Percentiles rank a stretch among this genome's conserved stretches.
Conservation (phyloP, 2,113 vertebrate species). For the Tragelaphus strepsiceros region DNA sequence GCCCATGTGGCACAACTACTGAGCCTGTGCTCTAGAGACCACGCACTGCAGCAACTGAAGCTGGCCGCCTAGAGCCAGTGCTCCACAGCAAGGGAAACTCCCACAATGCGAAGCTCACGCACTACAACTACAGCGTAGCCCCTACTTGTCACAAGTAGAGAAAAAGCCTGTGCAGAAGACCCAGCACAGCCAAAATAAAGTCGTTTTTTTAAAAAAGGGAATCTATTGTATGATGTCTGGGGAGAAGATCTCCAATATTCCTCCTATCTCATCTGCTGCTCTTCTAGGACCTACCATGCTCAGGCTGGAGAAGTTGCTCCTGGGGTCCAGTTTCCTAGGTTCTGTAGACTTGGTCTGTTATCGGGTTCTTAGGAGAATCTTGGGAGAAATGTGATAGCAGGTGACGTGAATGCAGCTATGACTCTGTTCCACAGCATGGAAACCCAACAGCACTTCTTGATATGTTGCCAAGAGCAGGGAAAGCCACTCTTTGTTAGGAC, state of each 20-base stretch:
- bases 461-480: neutral
- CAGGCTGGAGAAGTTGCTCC: neutral
- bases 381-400: neutral
- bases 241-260: neutral
- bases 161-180: neutral
- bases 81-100: neutral
- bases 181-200: neutral
- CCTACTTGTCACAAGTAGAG: neutral
- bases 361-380: neutral
- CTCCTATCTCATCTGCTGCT: neutral
- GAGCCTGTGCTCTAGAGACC: neutral
- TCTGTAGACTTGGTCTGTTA: neutral
- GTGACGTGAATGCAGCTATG: neutral
- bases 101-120: accelerated
- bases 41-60: neutral
- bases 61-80: neutral
- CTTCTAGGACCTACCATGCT: neutral
- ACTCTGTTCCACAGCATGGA: neutral
- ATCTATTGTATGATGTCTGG: neutral
- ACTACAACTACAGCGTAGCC: neutral
- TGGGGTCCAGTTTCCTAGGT: neutral
- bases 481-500: neutral
- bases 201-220: neutral
- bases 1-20: neutral
- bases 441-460: neutral